Evolutionary conservation across 1,140 invertebrate genomes (phyloP).

Genomic region (Drosophila sturtevanti): DNA sequence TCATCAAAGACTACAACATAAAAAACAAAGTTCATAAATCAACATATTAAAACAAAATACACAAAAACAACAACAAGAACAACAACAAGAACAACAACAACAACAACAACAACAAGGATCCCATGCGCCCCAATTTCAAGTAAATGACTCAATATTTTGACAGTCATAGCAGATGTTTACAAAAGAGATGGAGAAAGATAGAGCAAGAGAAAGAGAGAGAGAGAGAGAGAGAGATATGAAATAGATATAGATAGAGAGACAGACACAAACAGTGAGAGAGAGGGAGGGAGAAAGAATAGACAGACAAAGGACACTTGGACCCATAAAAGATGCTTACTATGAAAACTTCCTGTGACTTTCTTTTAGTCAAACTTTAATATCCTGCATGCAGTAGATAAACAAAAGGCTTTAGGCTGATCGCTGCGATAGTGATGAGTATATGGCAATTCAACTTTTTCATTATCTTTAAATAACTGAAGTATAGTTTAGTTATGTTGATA

Average conservation of each 20-base stretch:
- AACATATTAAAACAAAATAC: conserved; percentile 71
- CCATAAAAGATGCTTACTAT: background rate
- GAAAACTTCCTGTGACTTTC: background rate
- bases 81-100: background rate
- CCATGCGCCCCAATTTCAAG: conserved; percentile 44
- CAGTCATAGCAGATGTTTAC: conserved; percentile 61
- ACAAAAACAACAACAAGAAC: conserved; percentile 58
- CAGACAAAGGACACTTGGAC: conserved; percentile 1
- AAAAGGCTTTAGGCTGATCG: background rate
- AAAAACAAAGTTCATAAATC: conserved; percentile 80
- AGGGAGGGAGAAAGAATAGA: background rate
- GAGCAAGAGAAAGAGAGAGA: background rate
- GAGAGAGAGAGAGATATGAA: background rate
- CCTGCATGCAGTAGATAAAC: background rate
- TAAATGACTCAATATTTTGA: conserved; percentile 80
- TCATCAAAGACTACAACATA: conserved; percentile 67
- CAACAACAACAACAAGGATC: conserved; percentile 51
- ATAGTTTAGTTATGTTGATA: too few relatives aligned
- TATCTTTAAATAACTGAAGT: too few relatives aligned
- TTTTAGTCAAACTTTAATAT: background rate
- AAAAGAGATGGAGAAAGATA: background rate
- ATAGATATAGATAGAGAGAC: background rate
- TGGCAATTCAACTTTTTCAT: background rate
- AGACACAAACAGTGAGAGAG: background rate
- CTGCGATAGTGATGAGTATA: background rate